Evolutionary conservation across 1,140 invertebrate species (phyloP).

Genomic region (Ceratina japonica): DNA sequence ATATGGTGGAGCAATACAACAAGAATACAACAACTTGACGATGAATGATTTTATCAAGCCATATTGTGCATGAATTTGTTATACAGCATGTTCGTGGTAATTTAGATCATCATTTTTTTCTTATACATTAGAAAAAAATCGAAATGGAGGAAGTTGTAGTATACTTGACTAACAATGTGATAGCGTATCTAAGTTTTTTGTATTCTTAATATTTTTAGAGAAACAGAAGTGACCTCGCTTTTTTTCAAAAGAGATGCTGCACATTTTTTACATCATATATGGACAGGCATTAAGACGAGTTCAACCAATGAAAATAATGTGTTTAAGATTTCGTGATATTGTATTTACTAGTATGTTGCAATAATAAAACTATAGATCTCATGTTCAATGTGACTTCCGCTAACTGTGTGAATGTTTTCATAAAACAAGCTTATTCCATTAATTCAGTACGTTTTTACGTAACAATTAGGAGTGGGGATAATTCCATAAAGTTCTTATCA

Average conservation of each 20-base stretch:
- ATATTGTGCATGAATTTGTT: too few species aligned
- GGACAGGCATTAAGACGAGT: background rate
- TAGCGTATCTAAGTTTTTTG: background rate
- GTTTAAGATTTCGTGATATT: background rate
- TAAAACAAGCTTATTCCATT: background rate
- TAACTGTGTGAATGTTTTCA: background rate
- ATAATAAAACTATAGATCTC: background rate
- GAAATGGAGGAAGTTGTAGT: background rate
- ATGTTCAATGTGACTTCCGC: background rate
- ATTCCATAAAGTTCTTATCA: background rate
- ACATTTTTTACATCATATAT: background rate
- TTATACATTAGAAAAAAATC: background rate
- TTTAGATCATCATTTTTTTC: background rate
- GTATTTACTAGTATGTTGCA: background rate
- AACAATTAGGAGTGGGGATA: background rate
- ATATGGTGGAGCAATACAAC: background rate
- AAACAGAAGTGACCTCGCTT: background rate
- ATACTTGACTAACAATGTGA: background rate
- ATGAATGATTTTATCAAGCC: too few species aligned
- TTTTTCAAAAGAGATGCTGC: background rate
- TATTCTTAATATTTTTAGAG: constrained; percentile 9
- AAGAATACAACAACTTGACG: too few species aligned
- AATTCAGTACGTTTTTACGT: background rate
- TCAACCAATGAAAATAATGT: background rate
- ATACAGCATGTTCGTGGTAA: background rate